Evolutionary conservation across 30 jellyfish, hydroid and myxozoan species (phyloP), one percentile per base, ranked within the genome.

Genomic region (Hydractinia echinata): DNA sequence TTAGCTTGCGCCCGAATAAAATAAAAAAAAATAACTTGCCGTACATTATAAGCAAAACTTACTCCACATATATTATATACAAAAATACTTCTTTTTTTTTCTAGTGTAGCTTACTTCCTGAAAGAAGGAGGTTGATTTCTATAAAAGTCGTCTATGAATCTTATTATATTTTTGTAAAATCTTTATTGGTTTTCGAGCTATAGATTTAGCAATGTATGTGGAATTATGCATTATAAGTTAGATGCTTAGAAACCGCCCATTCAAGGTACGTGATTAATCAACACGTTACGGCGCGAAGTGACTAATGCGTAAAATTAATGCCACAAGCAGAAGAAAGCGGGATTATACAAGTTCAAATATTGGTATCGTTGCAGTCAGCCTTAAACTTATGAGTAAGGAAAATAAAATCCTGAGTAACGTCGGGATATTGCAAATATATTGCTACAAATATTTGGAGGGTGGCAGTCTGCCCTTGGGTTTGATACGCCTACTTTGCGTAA

Each of bases 371-470:
- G 3, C 0, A n/a, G 0, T 51, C 73, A 77, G 85, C 85, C 85
- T 77, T 77, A 77, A 77, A 77, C 85, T 77, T 77, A 77, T 77
- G 85, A 77, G 85, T 77, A 77, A 77, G 79, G 85, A 77, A 77
- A 77, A 52, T 77, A 77, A 77, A 61, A 77, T 44, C 73, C 79
- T 61, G 73, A 76, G 72, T 77, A 55, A 77, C 85, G 85, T 82
- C 60, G 79, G 85, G 73, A 10, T 77, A 15, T 5, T 13, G 74
- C 74, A 64, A 55, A 11, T 18, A 55, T 2, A 20, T 48, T 74
- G 66, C 68, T 19, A 49, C 54, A 4, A 18, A 74, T 74, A 49
- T 74, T 74, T 74, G 83, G 66, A 74, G 83, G 83, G 68, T 74
- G 76, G 77, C 77, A 77, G 85, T 83, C 85, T 77, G 85, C 85